phyloP scores from a whole-genome alignment of 2,797 vertebrate species.

The Pangasius larnaudii region DNA sequence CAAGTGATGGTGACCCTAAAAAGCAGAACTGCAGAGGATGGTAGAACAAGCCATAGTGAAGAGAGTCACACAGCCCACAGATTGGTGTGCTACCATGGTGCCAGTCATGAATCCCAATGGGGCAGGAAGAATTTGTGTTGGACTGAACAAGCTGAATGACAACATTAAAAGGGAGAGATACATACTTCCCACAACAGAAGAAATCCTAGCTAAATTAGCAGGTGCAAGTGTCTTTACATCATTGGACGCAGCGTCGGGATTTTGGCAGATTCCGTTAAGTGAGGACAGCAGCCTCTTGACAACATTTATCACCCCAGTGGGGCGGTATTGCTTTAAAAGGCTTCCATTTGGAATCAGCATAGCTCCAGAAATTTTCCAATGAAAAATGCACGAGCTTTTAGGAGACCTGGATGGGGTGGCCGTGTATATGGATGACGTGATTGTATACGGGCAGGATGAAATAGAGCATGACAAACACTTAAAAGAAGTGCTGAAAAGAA shows the following conservation, averaged over 20 bases:
- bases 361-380: neutral
- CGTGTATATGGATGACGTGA: conserved; percentile 34
- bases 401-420: conserved; percentile 1
- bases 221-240: neutral
- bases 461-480: neutral
- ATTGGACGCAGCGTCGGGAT: neutral
- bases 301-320: neutral
- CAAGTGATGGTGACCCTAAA: neutral
- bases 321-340: neutral
- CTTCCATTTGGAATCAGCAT: neutral
- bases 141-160: neutral
- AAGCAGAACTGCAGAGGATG: neutral
- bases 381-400: neutral
- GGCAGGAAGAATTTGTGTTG: neutral
- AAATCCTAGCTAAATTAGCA: neutral
- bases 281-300: neutral
- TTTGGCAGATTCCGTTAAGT: neutral
- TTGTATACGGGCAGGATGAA: neutral
- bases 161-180: too few species aligned
- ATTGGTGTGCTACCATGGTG: neutral
- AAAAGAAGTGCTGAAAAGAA: neutral
- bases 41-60: neutral
- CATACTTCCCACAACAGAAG: neutral
- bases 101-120: neutral
- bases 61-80: neutral